Evolutionary conservation across 2,113 vertebrate species (phyloP), one percentile per base, ranked within the genome.

Genomic region (Clarias macrocephalus): DNA sequence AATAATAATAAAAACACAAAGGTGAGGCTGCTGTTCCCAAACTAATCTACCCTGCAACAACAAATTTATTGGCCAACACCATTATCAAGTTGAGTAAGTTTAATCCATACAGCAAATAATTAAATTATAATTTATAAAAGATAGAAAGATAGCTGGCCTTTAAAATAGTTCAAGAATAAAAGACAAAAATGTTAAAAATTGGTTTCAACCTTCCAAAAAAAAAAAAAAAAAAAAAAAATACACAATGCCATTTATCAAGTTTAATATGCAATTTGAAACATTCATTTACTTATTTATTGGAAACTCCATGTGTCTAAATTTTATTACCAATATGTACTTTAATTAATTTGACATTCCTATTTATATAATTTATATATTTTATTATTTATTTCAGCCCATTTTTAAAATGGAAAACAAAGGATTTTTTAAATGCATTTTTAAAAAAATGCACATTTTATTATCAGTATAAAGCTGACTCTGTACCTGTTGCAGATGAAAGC

Each of bases 401-500:
- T 56, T 37, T 7, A 60, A 11, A 28, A 37, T 37, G 37, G 11
- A 63, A 59, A 80, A 60, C 18, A 80, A 75, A 25, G 37, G 16
- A 28, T 54, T 28, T 56, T 42, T 42, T 42, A 42, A 54, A 77
- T 56, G 10, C 25, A 56, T 18, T 9, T 70, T 0, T n/a, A n/a
- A n/a, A 83, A 18, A 68, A 11, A 66, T n/a, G 52, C 33, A 33
- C 12, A 48, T 21, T 11, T 11, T 57, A 68, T 28, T 5, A 54
- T 48, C 9, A 68, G 23, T 52, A 25, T 57, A 83, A 56, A 33
- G 48, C 12, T 60, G 75, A 28, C 0, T 33, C 28, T 68, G 3
- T 93, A 99, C 98, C 96, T 97, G 94, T 0, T 70, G 30, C 37
- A 93, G 92, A 3, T 37, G 92, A 85, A 94, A 89, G 60, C 87